Percentiles rank a stretch among this genome's conserved stretches.
Evolutionary conservation across 2,888 invertebrate genomes (phyloP).

Genomic region (Plebejus anna): DNA sequence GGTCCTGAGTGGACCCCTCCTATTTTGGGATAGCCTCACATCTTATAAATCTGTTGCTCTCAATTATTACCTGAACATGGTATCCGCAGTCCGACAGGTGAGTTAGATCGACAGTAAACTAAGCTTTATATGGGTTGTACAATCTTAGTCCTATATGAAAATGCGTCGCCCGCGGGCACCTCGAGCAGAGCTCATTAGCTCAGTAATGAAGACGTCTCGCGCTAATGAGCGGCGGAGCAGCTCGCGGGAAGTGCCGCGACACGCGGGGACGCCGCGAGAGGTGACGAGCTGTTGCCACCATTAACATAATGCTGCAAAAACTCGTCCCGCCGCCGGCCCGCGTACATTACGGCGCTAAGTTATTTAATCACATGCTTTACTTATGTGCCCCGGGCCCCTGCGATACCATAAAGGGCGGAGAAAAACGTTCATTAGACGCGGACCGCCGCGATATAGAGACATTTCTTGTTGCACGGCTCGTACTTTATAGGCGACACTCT

Average conservation of each 20-base stretch:
- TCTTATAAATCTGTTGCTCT: no score
- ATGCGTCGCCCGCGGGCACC: slow-evolving; percentile 48
- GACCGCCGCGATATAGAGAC: neutral
- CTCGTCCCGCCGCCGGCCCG: neutral
- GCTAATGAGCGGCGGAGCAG: slow-evolving; percentile 70
- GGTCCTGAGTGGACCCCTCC: no score
- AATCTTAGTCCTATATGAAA: neutral
- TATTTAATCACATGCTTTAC: slow-evolving; percentile 1
- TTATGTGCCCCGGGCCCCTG: neutral
- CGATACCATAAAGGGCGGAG: neutral
- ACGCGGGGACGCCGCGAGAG: slow-evolving; percentile 38
- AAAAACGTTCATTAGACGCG: neutral
- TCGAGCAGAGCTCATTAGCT: neutral
- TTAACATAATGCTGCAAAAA: slow-evolving; percentile 11
- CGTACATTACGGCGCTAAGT: neutral
- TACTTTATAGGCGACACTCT: neutral
- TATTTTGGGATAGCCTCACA: no score
- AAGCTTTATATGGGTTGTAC: neutral
- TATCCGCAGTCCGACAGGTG: no score
- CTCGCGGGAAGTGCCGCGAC: slow-evolving; percentile 54
- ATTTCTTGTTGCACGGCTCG: neutral
- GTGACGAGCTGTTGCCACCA: neutral
- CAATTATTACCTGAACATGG: no score
- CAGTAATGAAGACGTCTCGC: slow-evolving; percentile 69
- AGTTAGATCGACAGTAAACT: neutral